Evolutionary conservation across 2,113 vertebrate genomes (phyloP).

Genomic region (Ictalurus punctatus): DNA sequence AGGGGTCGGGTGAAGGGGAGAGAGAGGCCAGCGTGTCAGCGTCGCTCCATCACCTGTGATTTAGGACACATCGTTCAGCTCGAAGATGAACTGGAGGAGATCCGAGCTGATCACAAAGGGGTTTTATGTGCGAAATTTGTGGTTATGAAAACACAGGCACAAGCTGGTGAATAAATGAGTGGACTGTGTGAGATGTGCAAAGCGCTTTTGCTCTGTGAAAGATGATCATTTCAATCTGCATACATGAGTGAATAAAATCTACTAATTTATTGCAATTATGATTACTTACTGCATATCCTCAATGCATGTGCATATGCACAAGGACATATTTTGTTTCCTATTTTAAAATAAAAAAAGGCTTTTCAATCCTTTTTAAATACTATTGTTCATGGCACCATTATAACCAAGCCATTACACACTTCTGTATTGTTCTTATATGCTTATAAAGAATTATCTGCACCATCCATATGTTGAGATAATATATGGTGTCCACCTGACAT

Average conservation of each 20-base stretch:
- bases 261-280: background rate
- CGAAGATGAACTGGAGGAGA: slow-evolving; percentile 37
- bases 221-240: background rate
- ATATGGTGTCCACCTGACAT: slow-evolving; percentile 52
- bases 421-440: background rate
- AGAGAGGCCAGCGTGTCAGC: slow-evolving; percentile 50
- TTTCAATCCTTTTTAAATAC: background rate
- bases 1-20: slow-evolving; percentile 56
- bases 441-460: background rate
- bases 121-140: slow-evolving; percentile 34
- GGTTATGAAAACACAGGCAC: slow-evolving; percentile 31
- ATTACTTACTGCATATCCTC: background rate
- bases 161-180: background rate
- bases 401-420: background rate
- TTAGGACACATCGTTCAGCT: slow-evolving; percentile 59
- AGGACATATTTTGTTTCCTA: background rate
- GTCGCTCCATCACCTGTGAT: slow-evolving; percentile 58
- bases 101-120: slow-evolving; percentile 50
- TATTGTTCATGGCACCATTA: background rate
- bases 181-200: background rate
- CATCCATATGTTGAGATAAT: slow-evolving; percentile 54
- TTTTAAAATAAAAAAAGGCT: background rate
- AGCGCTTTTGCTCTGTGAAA: background rate
- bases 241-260: background rate
- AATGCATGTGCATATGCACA: background rate